Evolutionary conservation across 2,113 vertebrate species (phyloP).

Genomic region (Sitta europaea): DNA sequence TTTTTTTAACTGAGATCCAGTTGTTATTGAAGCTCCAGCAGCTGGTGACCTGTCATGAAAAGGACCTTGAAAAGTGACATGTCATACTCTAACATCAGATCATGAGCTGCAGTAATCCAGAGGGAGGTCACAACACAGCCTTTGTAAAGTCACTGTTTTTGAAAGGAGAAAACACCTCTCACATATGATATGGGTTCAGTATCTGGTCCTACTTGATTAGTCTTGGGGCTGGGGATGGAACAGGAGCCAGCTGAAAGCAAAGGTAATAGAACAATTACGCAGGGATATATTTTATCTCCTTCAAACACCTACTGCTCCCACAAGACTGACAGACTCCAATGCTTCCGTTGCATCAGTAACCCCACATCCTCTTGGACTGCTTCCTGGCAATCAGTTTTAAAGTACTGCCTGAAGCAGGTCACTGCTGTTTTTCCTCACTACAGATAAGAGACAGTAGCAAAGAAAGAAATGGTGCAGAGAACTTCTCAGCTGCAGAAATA

Average conservation of each 20-base stretch:
- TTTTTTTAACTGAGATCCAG: background rate
- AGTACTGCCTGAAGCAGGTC: background rate
- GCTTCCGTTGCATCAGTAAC: background rate
- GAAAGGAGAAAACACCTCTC: background rate
- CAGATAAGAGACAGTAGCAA: background rate
- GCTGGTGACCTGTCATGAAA: background rate
- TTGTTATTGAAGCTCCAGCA: background rate
- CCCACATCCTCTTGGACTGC: background rate
- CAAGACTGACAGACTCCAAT: background rate
- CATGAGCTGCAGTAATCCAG: background rate
- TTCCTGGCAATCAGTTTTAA: background rate
- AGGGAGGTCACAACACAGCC: background rate
- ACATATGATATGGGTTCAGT: accelerated
- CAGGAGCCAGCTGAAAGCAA: background rate
- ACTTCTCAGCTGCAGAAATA: background rate
- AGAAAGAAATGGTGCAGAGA: background rate
- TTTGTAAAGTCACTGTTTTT: background rate
- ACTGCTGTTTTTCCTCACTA: background rate
- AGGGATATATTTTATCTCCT: background rate
- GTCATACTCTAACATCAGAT: background rate
- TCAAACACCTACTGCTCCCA: background rate
- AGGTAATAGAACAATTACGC: background rate
- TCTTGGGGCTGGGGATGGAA: background rate
- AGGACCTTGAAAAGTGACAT: background rate
- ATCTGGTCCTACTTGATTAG: background rate